Conservation (phyloP, 64 coral and sea anemone genomes). For the Actinia equina region DNA sequence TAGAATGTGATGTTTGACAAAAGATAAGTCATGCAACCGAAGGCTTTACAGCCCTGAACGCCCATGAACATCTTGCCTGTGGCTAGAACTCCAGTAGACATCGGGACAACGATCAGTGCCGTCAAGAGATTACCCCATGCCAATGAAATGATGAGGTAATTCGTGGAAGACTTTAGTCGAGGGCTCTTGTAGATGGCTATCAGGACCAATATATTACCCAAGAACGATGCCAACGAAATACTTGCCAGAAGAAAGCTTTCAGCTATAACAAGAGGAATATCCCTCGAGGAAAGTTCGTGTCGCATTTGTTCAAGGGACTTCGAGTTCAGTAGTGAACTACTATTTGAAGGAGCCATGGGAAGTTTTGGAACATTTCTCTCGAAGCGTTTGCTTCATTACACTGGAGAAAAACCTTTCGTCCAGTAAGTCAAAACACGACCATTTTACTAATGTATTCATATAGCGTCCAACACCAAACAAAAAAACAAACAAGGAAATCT, state of each 20-base stretch:
- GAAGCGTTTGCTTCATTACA: neutral
- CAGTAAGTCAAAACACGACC: neutral
- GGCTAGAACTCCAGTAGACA: constrained; percentile 25
- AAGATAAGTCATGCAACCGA: constrained; percentile 1
- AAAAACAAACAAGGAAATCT: constrained; percentile 4
- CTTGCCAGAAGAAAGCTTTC: neutral
- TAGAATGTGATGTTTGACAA: constrained; percentile 6
- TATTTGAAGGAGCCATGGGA: neutral
- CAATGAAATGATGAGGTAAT: neutral
- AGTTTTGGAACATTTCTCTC: neutral
- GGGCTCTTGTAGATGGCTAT: neutral
- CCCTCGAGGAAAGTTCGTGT: neutral
- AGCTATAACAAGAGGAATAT: neutral
- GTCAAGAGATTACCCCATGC: neutral
- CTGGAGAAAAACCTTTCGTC: neutral
- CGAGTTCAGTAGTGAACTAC: neutral
- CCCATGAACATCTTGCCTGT: constrained; percentile 25
- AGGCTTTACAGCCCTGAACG: neutral
- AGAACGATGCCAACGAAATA: neutral
- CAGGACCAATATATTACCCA: constrained; percentile 7
- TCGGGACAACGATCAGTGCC: constrained; percentile 11
- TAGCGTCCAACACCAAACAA: neutral
- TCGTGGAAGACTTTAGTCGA: neutral
- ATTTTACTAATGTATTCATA: neutral
- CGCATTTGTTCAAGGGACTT: neutral